Evolutionary conservation across 2,888 invertebrate species (phyloP), one percentile per base, ranked within the genome.

Genomic region (Luperina testacea): DNA sequence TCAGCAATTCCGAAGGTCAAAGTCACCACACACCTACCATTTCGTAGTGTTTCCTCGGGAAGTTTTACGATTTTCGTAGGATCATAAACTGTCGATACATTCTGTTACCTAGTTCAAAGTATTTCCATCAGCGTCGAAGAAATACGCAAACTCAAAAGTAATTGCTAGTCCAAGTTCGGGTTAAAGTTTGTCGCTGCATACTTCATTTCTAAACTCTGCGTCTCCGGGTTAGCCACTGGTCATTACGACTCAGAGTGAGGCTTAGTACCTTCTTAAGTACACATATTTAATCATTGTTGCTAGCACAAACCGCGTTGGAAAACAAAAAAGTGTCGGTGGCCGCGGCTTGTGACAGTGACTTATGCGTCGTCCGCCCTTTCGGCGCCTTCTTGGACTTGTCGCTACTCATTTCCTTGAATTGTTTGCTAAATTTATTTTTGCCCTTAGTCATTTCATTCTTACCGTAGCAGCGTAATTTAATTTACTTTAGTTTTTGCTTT

Each of bases 311-410:
- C 89, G 89, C 89, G 91, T 87, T 91, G 92, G 93, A 91, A 92
- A 92, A 92, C 92, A 94, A 95, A 96, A 95, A 94, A 93, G 92
- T 92, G 93, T 89, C 89, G 82, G 91, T 90, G 90, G 93, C 90
- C 91, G 88, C 91, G 93, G 94, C 91, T 90, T 88, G 89, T 95
- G 96, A 96, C 96, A 96, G 94, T 96, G 96, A 96, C 93, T 95
- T 96, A 96, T 96, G 94, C 93, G 92, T 89, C 91, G 90, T 90
- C 93, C 94, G 93, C 94, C 94, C 94, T 93, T 93, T 93, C 90
- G 88, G 91, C 92, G 92, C 94, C 92, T 92, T 88, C 91, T 90
- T 92, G 92, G 94, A 93, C 93, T 94, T 93, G 94, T 94, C 93
- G 93, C 93, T 90, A 88, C 93, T 94, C 93, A 93, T 93, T 93